Evolutionary conservation across 2,113 vertebrate species (phyloP), one percentile per base, ranked within the genome.

Genomic region (Panthera uncia): DNA sequence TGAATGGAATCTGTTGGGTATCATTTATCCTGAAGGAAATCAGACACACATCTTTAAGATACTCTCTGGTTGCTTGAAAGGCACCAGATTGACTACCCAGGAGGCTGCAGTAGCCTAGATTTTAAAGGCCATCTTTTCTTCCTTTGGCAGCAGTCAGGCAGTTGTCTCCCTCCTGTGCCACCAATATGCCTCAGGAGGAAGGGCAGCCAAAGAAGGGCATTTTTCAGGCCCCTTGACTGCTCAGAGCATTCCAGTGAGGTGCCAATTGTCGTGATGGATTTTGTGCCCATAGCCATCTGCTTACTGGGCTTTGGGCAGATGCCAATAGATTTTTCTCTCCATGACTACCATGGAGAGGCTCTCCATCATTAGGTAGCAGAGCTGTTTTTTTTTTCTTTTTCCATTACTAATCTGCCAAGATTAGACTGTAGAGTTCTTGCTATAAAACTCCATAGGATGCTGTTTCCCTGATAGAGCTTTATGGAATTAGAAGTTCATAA

Each of bases 181-280:
- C 66, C 97, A 97, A 96, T 97, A 96, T 98, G 97, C 76, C 92
- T 97, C 90, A 81, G 36, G 82, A 94, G 90, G 68, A 97, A 98
- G 92, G 87, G 27, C 97, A 89, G 96, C 97, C 95, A 97, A 91
- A 66, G 52, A 86, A 95, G 76, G 87, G 73, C 71, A 63, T 81
- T 93, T 81, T 95, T 87, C 52, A 87, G 93, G 71, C 65, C 87
- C 91, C 86, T 94, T 74, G 63, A 61, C 57, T 74, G 52, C 85
- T 88, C 84, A 10, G 21, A 91, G 84, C 41, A 79, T 85, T 69
- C 90, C 88, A 92, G 7, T 3, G 79, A 96, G 65, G 65, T 96
- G 97, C 83, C 90, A 96, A 69, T 94, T 1, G 52, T 78, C 48
- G 19, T 36, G 69, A 85, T 82, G 78, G 76, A 45, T 78, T 95